These are phyloP conservation scores for Odontocerum albicorne DNA, from an alignment of 2,888 invertebrate species.

Conservation along the genomic window DNA sequence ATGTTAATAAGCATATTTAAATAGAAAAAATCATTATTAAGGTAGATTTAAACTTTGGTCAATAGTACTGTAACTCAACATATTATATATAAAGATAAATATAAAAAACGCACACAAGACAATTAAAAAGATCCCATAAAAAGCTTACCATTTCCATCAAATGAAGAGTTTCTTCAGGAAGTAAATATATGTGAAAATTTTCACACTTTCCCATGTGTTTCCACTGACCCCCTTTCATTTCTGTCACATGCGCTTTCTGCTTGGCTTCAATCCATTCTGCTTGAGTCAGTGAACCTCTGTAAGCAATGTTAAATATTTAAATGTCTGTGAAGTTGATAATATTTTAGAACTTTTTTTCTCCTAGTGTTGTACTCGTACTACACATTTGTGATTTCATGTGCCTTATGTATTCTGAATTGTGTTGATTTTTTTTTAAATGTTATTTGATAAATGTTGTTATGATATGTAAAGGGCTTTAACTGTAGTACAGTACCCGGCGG, in stretches of 20 bases:
- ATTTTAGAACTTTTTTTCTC: no score
- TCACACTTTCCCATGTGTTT: slow-evolving; percentile 56
- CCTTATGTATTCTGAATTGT: no score
- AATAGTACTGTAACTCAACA: background rate
- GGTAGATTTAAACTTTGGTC: background rate
- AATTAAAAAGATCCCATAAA: no score
- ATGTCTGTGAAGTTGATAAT: no score
- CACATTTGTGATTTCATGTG: no score
- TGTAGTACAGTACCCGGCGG: no score
- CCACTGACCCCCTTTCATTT: slow-evolving; percentile 59
- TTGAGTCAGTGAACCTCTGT: slow-evolving; percentile 53
- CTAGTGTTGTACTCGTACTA: no score
- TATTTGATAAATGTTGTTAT: no score
- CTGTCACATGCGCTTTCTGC: slow-evolving; percentile 57
- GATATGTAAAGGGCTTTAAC: no score
- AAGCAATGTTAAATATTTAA: no score
- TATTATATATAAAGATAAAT: slow-evolving; percentile 7
- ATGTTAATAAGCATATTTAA: background rate
- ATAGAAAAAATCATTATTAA: background rate
- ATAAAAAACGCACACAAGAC: slow-evolving; percentile 19
- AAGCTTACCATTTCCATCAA: slow-evolving; percentile 66
- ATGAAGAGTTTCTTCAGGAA: slow-evolving; percentile 67
- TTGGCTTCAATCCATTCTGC: slow-evolving; percentile 59
- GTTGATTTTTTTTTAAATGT: no score
- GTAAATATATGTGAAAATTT: slow-evolving; percentile 52